Base-by-base conservation (phyloP, 2,888 invertebrate genomes). In the Quadriops clusia region DNA sequence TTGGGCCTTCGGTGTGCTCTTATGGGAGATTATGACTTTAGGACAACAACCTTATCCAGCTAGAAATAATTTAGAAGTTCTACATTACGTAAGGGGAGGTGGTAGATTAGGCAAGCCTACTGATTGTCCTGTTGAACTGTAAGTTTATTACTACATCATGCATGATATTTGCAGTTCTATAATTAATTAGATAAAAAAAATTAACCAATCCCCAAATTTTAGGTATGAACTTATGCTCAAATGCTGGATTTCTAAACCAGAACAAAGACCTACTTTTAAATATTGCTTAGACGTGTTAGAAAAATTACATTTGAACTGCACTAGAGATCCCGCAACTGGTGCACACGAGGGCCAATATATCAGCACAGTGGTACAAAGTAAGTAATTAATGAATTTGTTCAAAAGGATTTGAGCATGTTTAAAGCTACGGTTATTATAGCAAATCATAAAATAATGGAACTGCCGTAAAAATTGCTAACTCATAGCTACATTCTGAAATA, bases 31-130 rank as follows among this genome's bases (percentile, higher is more conserved):
- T 26, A 74, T 97, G 54, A 90, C 95, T 0, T 63, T 97, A 28
- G 97, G 97, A 0, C 89, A 93, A 53, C 91, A 94, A 55, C 98
- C 98, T 0, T 98, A 98, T 63, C 90, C 87, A 4, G 91, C 90
- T 6, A 71, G 86, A 39, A 85, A 83, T 34, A 95, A 97, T 64
- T 67, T 85, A 8, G 91, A 95, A 58, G 95, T 97, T 14, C 63
- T 94, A 34, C 77, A 85, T 45, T 86, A 84, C 57, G 91, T 97
- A 5, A 72, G 87, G 39, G 75, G 77, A 3, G 91, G 93, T 1
- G 93, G 93, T 15, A 69, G 82, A 23, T 68, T 91, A n/a, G 77
- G 79, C 17, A 69, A 79, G 44, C 86, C 87, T 3, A 69, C 72
- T 4, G 83, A 84, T 54, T 94, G 93, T 56, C 90, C 93, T 1